These are phyloP conservation scores for Eristalinus sepulchralis DNA, from an alignment of 2,888 invertebrate genomes.

Conservation along the genomic window DNA sequence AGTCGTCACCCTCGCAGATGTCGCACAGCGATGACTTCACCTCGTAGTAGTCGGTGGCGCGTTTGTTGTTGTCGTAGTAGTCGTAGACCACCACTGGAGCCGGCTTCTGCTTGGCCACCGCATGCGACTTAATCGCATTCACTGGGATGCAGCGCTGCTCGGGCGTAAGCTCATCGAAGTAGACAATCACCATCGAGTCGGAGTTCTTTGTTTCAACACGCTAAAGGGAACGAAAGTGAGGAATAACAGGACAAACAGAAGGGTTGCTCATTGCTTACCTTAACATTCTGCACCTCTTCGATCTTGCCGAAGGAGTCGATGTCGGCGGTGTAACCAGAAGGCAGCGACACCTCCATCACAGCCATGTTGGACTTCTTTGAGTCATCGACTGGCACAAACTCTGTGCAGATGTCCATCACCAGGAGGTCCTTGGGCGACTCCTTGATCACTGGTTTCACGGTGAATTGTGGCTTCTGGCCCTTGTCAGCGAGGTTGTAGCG, in stretches of 20 bases:
- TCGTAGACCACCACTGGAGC: conserved; percentile 93
- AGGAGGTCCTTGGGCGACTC: conserved; percentile 89
- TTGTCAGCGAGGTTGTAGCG: conserved; percentile 92
- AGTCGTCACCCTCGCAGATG: conserved; percentile 88
- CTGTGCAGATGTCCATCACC: conserved; percentile 90
- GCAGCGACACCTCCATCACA: conserved; percentile 93
- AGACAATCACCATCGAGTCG: conserved; percentile 85
- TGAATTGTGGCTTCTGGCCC: conserved; percentile 93
- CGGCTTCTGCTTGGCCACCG: conserved; percentile 92
- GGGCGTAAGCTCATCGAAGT: conserved; percentile 86
- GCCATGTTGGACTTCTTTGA: conserved; percentile 90
- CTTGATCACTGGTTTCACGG: conserved; percentile 92
- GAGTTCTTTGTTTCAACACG: conserved; percentile 87
- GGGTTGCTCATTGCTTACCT: conserved; percentile 45
- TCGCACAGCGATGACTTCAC: conserved; percentile 87
- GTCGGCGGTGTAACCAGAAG: conserved; percentile 95
- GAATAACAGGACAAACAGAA: conserved; percentile 70
- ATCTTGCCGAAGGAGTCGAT: conserved; percentile 86
- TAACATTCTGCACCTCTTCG: conserved; percentile 80
- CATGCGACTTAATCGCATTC: conserved; percentile 90
- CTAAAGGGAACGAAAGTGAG: conserved; percentile 82
- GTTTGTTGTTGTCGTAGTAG: conserved; percentile 90
- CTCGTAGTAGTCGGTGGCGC: conserved; percentile 77
- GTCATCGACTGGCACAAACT: conserved; percentile 81
- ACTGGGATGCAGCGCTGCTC: conserved; percentile 91